A percentile compares a stretch with the other conserved stretches of the same genome.
phyloP scores from a whole-genome alignment of 2,113 vertebrate species.

The Mesoclemmys tuberculata region DNA sequence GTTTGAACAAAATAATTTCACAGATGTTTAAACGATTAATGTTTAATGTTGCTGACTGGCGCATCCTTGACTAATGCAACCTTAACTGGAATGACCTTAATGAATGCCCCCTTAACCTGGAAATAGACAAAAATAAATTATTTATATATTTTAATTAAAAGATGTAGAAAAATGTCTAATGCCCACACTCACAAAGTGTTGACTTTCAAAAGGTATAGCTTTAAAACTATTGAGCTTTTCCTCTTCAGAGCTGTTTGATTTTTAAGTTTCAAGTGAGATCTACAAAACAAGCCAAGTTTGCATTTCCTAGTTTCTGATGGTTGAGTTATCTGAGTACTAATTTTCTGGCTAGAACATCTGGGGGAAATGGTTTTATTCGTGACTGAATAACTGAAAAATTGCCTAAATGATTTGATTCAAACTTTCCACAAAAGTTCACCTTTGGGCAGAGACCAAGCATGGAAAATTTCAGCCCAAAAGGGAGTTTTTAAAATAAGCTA shows the following conservation, averaged over 20 bases:
- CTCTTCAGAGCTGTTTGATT: no score
- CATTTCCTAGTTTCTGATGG: conserved; percentile 10
- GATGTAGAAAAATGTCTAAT: not conserved
- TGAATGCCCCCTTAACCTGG: not conserved
- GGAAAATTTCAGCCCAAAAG: not conserved
- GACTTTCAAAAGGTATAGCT: not conserved
- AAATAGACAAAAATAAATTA: not conserved
- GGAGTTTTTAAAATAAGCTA: not conserved
- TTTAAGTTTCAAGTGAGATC: no score
- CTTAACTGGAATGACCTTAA: not conserved
- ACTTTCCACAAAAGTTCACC: not conserved
- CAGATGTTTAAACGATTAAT: not conserved
- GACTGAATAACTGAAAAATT: not conserved
- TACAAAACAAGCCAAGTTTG: not conserved
- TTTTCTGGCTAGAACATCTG: not conserved
- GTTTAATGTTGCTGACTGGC: not conserved
- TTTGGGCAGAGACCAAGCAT: not conserved
- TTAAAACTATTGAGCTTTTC: no score
- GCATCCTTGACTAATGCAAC: not conserved
- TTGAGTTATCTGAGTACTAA: not conserved
- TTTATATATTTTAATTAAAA: not conserved
- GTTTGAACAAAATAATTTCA: not conserved
- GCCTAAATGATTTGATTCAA: not conserved
- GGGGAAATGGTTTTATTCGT: not conserved
- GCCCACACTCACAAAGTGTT: not conserved